Percentiles rank a stretch among this genome's conserved stretches.
phyloP scores from a whole-genome alignment of 2,797 vertebrate species.

The Sebastes variabilis region DNA sequence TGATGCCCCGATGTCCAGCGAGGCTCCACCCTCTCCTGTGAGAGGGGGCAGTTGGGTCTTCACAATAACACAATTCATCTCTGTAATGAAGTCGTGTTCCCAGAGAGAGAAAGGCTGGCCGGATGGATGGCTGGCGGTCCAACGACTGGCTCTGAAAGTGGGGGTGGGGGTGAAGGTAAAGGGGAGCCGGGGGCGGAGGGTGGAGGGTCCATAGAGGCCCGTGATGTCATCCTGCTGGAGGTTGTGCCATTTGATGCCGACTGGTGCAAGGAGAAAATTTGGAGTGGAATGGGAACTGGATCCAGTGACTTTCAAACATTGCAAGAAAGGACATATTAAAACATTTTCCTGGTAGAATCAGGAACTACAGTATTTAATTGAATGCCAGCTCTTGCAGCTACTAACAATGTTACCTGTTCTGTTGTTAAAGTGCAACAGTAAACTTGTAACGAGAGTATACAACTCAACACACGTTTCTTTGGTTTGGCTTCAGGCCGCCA shows the following conservation, averaged over 20 bases:
- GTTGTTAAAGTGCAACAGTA: neutral
- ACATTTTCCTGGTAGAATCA: neutral
- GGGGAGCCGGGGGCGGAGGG: slow-evolving; percentile 37
- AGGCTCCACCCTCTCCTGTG: slow-evolving; percentile 61
- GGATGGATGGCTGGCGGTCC: slow-evolving; percentile 39
- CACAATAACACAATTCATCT: slow-evolving; percentile 84
- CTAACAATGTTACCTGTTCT: neutral
- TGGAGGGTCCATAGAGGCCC: slow-evolving; percentile 52
- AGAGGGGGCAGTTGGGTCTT: slow-evolving; percentile 61
- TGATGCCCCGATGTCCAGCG: slow-evolving; percentile 74
- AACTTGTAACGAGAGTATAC: neutral
- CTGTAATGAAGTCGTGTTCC: slow-evolving; percentile 80
- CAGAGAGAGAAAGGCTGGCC: slow-evolving; percentile 62
- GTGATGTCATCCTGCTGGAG: slow-evolving; percentile 83
- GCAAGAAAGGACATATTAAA: neutral
- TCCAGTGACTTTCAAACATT: neutral
- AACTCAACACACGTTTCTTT: neutral
- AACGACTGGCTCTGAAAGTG: slow-evolving; percentile 48
- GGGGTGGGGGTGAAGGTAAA: slow-evolving; percentile 43
- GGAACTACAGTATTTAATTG: neutral
- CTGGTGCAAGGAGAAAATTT: neutral
- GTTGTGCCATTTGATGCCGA: slow-evolving; percentile 65
- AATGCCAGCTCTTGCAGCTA: neutral
- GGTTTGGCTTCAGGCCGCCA: neutral
- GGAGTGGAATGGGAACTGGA: slow-evolving; percentile 15